phyloP scores from a whole-genome alignment of 2,888 invertebrate genomes.

The Spatulosminthurus flaviceps region DNA sequence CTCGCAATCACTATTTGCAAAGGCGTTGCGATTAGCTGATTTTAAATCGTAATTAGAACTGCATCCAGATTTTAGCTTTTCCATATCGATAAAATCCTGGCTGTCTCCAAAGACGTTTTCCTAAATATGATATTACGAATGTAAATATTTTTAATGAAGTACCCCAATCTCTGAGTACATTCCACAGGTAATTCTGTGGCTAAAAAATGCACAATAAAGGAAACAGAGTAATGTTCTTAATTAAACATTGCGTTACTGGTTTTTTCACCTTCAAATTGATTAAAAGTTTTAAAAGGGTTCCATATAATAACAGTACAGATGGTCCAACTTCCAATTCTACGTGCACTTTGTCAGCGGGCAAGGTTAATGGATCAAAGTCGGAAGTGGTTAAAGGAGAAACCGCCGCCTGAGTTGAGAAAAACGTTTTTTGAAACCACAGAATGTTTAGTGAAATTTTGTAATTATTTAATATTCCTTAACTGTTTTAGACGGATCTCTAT shows the following conservation, averaged over 20 bases:
- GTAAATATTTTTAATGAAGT: no score
- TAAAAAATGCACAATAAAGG: no score
- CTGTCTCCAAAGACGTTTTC: constrained; percentile 98
- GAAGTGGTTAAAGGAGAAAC: constrained; percentile 40
- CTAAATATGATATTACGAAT: constrained; percentile 66
- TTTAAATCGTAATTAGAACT: constrained; percentile 44
- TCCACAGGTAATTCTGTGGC: no score
- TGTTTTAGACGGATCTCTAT: constrained; percentile 57
- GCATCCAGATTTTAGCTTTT: constrained; percentile 68
- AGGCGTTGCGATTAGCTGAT: constrained; percentile 38
- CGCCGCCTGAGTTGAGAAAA: constrained; percentile 47
- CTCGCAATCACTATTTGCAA: constrained; percentile 30
- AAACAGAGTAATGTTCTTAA: no score
- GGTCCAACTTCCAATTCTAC: constrained; percentile 95
- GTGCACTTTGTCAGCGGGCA: constrained; percentile 88
- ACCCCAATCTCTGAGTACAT: no score
- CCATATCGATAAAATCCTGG: constrained; percentile 93
- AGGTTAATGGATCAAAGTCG: constrained; percentile 84
- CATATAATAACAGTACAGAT: constrained; percentile 89
- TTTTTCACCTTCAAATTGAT: constrained; percentile 81
- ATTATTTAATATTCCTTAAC: constrained; percentile 21
- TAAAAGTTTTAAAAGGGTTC: constrained; percentile 88
- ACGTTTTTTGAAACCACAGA: no score
- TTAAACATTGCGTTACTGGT: constrained; percentile 17
- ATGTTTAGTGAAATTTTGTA: neutral